Evolutionary conservation across 2,888 invertebrate species (phyloP), one percentile per base, ranked within the genome.

Genomic region (Machimus atricapillus): DNA sequence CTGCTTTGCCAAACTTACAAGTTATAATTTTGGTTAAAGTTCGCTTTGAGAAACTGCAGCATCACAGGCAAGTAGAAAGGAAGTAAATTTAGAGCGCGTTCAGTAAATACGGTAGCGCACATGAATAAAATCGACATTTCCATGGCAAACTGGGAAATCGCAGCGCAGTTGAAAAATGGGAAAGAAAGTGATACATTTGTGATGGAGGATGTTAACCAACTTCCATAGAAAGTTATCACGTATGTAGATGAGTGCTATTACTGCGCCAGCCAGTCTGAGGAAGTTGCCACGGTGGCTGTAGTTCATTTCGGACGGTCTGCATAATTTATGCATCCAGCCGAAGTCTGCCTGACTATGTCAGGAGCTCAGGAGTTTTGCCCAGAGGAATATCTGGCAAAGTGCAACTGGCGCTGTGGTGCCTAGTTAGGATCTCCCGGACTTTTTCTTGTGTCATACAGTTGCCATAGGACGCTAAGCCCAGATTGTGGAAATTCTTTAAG

Each of bases 261-360:
- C 34, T 37, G 66, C 27, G 23, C 19, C 37, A 76, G 8, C 34
- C 76, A n/a, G 34, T 76, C 76, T 34, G 76, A 76, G 34, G 19
- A 1, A 37, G 19, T 76, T 37, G n/a, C 34, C 37, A 34, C 16
- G 19, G n/a, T 76, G 76, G 19, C 76, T 76, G 14, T 37, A 37
- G 34, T 37, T 76, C 34, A 34, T 76, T 76, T 76, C 31, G 76
- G 76, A 76, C 76, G 19, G 14, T 76, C 34, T 76, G 37, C 76
- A 76, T 76, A 76, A 76, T 76, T 34, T 37, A 76, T 76, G 34
- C 76, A 76, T 76, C 76, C 37, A 76, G 76, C 76, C 37, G 76
- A 76, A 76, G 16, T 37, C 76, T 34, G 76, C 76, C 34, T 76
- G 34, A 76, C 76, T 34, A 37, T 76, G 76, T 76, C 37, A 76